phyloP scores from a whole-genome alignment of 2,888 invertebrate genomes.

The Spilosoma lubricipeda region DNA sequence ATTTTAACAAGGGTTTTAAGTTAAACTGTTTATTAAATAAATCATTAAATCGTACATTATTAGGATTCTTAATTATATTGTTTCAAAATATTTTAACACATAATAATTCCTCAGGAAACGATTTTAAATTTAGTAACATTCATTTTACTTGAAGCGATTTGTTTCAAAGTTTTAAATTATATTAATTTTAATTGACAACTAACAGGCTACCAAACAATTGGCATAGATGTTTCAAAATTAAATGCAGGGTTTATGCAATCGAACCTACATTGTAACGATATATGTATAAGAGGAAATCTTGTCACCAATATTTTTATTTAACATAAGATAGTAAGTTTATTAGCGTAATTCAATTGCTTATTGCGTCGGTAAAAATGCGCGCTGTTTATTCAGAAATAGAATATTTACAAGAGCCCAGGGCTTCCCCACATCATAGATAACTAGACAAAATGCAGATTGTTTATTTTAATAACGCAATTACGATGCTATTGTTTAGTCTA shows the following conservation, averaged over 20 bases:
- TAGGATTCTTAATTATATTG: background rate
- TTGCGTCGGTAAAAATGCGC: background rate
- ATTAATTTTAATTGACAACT: background rate
- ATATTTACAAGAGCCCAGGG: slow-evolving; percentile 10
- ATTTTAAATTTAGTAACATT: background rate
- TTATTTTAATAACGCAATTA: slow-evolving; percentile 27
- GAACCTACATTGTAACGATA: background rate
- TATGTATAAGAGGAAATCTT: background rate
- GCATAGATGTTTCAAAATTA: background rate
- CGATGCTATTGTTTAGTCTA: slow-evolving; percentile 35
- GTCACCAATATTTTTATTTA: background rate
- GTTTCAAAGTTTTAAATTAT: no score
- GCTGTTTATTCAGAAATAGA: background rate
- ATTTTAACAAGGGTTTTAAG: background rate
- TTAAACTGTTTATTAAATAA: background rate
- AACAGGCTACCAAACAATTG: background rate
- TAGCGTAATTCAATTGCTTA: background rate
- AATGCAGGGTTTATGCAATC: background rate
- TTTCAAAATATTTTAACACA: background rate
- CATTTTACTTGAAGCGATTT: background rate
- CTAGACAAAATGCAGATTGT: slow-evolving; percentile 24
- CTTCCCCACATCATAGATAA: slow-evolving; percentile 29
- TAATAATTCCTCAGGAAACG: background rate
- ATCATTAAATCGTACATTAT: background rate
- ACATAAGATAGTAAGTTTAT: background rate